Evolutionary conservation across 2,888 invertebrate genomes (phyloP), one percentile per base, ranked within the genome.

Genomic region (Rhodophaea formosa): DNA sequence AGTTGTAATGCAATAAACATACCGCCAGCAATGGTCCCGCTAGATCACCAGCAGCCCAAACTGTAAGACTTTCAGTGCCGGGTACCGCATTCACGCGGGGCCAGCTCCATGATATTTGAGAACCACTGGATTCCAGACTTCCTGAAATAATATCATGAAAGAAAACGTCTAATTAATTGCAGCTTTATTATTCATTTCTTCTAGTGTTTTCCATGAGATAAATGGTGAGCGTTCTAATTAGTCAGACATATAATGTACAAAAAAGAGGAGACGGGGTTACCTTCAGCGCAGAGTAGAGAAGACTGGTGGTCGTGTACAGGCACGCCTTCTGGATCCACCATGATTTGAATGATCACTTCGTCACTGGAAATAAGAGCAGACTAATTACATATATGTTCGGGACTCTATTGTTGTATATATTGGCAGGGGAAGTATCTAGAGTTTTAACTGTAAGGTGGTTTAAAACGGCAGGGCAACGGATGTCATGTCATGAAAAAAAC

Each of bases 261-360:
- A n/a, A n/a, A n/a, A n/a, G n/a, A n/a, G n/a, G n/a, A n/a, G n/a
- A n/a, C n/a, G n/a, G n/a, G 57, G 59, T 77, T 83, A 92, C 95
- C 93, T 75, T 91, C 86, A 1, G 93, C 93, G 74, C 96, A 96
- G 1, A 96, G 83, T 59, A 95, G 92, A 1, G 93, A 92, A 0
- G 95, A 95, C 61, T 93, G 93, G 8, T 94, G 93, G 54, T 93
- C 92, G 63, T 93, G 93, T 3, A 93, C 85, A 0, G 93, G 93
- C 30, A 95, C 92, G 1, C 97, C 96, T 84, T 96, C 96, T 0
- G 95, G 93, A 69, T 95, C 93, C 0, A 96, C 93, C 8, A 88
- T 71, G 12, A 95, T 84, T 10, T 91, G 86, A 64, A 95, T 94
- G 1, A 93, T 82, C 5, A 95, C 92, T 59, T 93, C 92, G 69